These are phyloP conservation scores for Denticeps clupeoides DNA, from an alignment of 2,797 vertebrate genomes.

Conservation along the genomic window DNA sequence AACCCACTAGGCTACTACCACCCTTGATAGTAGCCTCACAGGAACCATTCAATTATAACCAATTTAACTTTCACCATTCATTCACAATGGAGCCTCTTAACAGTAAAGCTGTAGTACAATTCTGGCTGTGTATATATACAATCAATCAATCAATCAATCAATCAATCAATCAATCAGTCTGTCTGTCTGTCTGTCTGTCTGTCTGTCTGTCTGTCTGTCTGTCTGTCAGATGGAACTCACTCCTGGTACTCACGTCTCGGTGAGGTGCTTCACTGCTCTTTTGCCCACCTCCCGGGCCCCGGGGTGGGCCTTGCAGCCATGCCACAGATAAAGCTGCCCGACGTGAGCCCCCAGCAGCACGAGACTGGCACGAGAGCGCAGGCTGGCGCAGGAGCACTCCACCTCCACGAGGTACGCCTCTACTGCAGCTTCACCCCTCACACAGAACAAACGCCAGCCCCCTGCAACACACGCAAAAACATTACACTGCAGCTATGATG, in stretches of 20 bases:
- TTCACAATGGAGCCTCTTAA: no score
- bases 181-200: background rate
- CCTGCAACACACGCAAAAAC: slow-evolving; percentile 33
- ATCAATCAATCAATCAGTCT: background rate
- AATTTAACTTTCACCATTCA: no score
- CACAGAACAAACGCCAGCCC: slow-evolving; percentile 58
- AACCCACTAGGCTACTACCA: no score
- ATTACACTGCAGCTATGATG: no score
- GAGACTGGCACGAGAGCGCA: slow-evolving; percentile 60
- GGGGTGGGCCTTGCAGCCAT: slow-evolving; percentile 57
- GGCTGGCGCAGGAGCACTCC: slow-evolving; percentile 43
- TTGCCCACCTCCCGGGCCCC: slow-evolving; percentile 49
- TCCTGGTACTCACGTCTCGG: slow-evolving; percentile 48
- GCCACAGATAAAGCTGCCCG: slow-evolving; percentile 56
- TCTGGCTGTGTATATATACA: no score
- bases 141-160: no score
- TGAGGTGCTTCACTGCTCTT: slow-evolving; percentile 51
- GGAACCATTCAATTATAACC: no score
- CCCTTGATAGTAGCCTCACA: no score
- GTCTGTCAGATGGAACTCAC: no score
- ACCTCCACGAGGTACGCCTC: slow-evolving; percentile 65
- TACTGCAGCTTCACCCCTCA: slow-evolving; percentile 50
- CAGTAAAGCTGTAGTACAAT: no score
- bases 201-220: background rate
- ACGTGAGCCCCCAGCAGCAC: slow-evolving; percentile 50